Conservation (phyloP, 2,113 vertebrate species). For the Scopus umbretta region DNA sequence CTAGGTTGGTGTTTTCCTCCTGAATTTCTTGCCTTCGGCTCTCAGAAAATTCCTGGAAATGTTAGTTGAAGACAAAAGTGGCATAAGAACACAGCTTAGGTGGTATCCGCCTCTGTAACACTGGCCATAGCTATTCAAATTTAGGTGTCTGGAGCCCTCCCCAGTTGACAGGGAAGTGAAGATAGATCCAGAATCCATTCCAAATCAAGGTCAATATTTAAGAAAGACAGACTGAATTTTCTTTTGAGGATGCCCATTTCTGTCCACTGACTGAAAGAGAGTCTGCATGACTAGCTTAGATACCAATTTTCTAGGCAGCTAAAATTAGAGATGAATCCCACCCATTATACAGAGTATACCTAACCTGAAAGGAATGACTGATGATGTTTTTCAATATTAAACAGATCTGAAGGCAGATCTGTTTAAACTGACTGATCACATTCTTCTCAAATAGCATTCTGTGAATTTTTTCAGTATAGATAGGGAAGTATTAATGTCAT, state of each 20-base stretch:
- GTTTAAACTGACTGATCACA: not conserved
- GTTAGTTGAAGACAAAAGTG: not conserved
- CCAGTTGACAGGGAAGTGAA: not conserved
- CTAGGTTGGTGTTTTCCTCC: not conserved
- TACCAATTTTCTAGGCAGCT: not conserved
- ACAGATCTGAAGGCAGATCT: not conserved
- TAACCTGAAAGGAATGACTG: conserved; percentile 18
- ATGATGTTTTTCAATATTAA: not conserved
- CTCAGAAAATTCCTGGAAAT: not conserved
- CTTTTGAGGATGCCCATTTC: not conserved
- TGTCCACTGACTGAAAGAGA: not conserved
- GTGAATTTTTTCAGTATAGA: not conserved
- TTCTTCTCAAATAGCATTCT: not conserved
- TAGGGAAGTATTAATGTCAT: not conserved
- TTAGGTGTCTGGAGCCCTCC: not conserved
- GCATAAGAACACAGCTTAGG: not conserved
- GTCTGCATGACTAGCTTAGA: not conserved
- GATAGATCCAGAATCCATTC: not conserved
- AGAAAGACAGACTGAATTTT: not conserved
- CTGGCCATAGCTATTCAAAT: not conserved
- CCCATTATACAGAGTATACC: not conserved
- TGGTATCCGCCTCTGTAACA: not conserved
- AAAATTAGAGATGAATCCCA: conserved; percentile 16
- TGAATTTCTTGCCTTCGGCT: not conserved
- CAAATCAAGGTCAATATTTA: not conserved